Percentiles rank a stretch among this genome's conserved stretches.
These are phyloP conservation scores for Propithecus coquereli DNA, from an alignment of 2,113 vertebrate genomes.

Conservation along the genomic window DNA sequence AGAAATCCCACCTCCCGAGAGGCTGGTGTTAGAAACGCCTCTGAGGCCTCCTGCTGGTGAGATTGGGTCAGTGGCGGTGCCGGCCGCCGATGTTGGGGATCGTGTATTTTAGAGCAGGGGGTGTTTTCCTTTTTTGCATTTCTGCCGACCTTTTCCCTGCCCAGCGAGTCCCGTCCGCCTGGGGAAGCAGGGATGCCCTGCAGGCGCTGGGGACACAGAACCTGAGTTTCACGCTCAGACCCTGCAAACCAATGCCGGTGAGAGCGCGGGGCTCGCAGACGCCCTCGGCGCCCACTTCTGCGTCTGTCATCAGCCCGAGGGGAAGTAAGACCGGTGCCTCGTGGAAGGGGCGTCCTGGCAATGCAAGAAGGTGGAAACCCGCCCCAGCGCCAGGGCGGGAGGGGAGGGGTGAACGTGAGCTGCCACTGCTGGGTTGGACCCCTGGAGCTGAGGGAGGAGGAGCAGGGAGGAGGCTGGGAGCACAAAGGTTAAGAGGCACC, in stretches of 20 bases:
- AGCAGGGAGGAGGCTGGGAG: neutral
- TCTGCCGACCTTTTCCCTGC: too few relatives aligned
- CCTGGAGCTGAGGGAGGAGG: neutral
- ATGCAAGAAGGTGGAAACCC: neutral
- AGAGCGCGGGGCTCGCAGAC: too few relatives aligned
- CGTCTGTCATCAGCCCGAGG: neutral
- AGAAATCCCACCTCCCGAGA: accelerated
- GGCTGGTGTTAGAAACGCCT: neutral
- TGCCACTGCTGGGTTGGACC: neutral
- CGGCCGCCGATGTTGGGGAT: neutral
- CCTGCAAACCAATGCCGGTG: neutral
- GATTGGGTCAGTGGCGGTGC: neutral
- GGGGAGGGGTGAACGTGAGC: neutral
- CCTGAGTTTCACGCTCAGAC: neutral
- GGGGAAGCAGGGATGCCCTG: neutral
- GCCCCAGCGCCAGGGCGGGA: neutral
- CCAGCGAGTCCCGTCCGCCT: neutral
- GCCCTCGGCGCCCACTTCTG: too few relatives aligned
- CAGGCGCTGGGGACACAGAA: neutral
- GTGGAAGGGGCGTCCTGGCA: accelerated
- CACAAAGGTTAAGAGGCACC: neutral
- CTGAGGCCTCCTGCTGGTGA: neutral
- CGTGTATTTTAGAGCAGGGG: accelerated
- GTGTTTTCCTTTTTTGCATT: neutral
- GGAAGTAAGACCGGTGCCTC: neutral